phyloP scores from a whole-genome alignment of 53 echinoderm and acorn worm species.

The Stichopus horrens region DNA sequence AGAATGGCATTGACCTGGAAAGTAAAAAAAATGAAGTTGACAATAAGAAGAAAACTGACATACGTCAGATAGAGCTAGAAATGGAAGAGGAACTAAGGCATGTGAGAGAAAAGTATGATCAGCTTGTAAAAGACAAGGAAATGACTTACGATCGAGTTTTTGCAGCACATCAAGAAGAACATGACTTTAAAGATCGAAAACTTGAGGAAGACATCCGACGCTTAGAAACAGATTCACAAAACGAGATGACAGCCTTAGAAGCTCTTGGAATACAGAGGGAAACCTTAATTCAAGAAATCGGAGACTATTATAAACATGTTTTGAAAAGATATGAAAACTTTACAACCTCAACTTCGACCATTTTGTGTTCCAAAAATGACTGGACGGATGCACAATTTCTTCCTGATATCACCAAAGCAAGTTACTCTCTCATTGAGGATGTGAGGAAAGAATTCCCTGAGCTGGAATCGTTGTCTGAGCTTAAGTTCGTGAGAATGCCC shows the following conservation, averaged over 20 bases:
- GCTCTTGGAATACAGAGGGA: neutral
- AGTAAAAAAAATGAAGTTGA: neutral
- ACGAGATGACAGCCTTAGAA: neutral
- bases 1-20: neutral
- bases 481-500: neutral
- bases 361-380: neutral
- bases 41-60: neutral
- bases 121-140: neutral
- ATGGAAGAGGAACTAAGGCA: neutral
- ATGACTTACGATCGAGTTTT: neutral
- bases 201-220: neutral
- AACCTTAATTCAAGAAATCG: neutral
- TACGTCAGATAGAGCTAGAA: neutral
- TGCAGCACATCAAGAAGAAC: neutral
- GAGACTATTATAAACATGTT: neutral
- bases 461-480: neutral
- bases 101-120: neutral
- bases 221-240: neutral
- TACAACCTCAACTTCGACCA: neutral
- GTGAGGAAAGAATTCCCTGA: neutral
- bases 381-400: constrained; percentile 7
- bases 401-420: neutral
- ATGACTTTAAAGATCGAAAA: neutral
- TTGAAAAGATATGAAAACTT: constrained; percentile 4
- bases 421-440: neutral